Percentiles rank a stretch among this genome's conserved stretches.
Conservation (phyloP, 2,888 invertebrate species). For the Ypsolopha scabrella region DNA sequence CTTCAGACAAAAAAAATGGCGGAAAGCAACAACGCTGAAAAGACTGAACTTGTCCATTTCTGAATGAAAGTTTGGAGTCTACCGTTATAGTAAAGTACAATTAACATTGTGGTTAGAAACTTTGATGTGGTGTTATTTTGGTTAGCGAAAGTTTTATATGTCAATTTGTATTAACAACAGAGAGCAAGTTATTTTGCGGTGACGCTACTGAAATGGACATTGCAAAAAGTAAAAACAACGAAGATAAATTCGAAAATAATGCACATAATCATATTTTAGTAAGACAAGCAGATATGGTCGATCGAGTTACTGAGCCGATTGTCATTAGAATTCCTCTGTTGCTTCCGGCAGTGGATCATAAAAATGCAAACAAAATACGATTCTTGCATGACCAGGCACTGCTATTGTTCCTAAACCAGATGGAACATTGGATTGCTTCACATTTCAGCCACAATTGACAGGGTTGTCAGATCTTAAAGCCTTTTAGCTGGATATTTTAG, state of each 20-base stretch:
- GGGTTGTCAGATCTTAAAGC: no score
- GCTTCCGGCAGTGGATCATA: slow-evolving; percentile 5
- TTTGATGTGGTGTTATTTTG: no score
- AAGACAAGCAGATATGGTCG: no score
- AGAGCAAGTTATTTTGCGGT: not conserved
- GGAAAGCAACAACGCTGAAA: slow-evolving; percentile 14
- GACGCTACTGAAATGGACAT: not conserved
- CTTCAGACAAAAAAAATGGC: slow-evolving; percentile 25
- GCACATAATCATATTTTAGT: no score
- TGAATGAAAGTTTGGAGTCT: slow-evolving; percentile 4
- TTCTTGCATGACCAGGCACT: slow-evolving; percentile 27
- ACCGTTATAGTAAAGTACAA: not conserved
- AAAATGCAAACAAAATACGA: slow-evolving; percentile 24
- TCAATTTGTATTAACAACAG: not conserved
- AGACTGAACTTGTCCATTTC: slow-evolving; percentile 22
- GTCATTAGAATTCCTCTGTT: slow-evolving; percentile 5
- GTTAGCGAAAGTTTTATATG: not conserved
- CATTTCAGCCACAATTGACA: slow-evolving; percentile 16
- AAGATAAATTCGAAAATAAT: no score
- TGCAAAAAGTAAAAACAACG: no score
- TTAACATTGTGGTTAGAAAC: not conserved
- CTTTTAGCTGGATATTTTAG: no score
- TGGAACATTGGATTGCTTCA: slow-evolving; percentile 24
- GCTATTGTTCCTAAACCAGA: slow-evolving; percentile 39
- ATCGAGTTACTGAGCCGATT: no score